A percentile compares a stretch with the other conserved stretches of the same genome.
Conservation (phyloP, 2,113 vertebrate species). For the Antechinus stuartii region DNA sequence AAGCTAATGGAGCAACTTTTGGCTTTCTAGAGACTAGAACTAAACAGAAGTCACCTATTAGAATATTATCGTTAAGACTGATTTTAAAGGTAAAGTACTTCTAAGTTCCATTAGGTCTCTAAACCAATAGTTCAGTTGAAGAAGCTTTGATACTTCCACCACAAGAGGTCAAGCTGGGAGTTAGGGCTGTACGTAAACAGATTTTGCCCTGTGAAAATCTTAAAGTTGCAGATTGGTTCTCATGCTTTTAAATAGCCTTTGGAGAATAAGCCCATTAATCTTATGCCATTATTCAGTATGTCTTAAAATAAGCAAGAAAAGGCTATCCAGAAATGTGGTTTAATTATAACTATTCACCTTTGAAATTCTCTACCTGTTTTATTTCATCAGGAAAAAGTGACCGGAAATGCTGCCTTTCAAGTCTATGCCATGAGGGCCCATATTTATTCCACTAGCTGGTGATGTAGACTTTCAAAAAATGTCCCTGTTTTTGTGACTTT, state of each 20-base stretch:
- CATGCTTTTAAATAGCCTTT: background rate
- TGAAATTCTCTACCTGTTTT: conserved; percentile 13
- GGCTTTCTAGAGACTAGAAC: conserved; percentile 17
- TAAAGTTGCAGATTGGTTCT: conserved; percentile 36
- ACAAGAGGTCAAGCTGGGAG: background rate
- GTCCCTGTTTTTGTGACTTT: conserved; percentile 61
- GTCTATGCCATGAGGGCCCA: conserved; percentile 47
- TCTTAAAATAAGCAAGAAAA: conserved; percentile 7
- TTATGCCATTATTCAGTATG: conserved; percentile 43
- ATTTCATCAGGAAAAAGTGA: conserved; percentile 29
- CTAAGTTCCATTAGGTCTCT: background rate
- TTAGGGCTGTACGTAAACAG: conserved; percentile 21
- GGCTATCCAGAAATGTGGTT: conserved; percentile 53
- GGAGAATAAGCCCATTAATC: background rate
- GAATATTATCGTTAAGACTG: background rate
- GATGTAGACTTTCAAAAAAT: background rate
- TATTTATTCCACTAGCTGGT: conserved; percentile 50
- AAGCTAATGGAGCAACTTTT: conserved; percentile 14
- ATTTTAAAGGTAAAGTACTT: conserved; percentile 13
- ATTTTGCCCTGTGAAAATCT: background rate
- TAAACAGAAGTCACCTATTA: conserved; percentile 36
- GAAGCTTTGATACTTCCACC: conserved; percentile 41
- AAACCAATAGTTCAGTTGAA: conserved; percentile 40
- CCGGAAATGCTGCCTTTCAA: conserved; percentile 43
- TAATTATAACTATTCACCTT: conserved; percentile 1